phyloP scores from a whole-genome alignment of 2,113 vertebrate genomes.

The Crocuta crocuta region DNA sequence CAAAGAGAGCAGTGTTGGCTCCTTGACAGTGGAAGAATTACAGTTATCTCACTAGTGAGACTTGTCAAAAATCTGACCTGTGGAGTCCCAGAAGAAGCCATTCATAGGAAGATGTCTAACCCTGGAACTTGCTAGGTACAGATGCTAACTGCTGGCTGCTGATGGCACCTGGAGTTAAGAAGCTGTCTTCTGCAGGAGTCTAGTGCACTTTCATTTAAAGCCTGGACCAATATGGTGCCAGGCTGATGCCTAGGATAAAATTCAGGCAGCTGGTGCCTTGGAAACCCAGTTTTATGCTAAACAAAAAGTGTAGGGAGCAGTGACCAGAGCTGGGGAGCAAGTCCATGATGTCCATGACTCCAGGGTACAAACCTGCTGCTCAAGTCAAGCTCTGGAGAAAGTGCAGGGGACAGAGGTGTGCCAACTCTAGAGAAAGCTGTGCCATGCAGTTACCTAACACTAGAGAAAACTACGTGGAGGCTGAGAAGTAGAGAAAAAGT shows the following conservation, averaged over 20 bases:
- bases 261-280: background rate
- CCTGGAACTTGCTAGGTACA: background rate
- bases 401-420: fast-evolving
- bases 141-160: background rate
- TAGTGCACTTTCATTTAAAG: background rate
- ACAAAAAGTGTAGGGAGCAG: background rate
- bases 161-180: background rate
- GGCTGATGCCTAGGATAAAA: background rate
- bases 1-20: background rate
- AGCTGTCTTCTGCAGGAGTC: background rate
- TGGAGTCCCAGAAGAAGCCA: background rate
- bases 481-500: background rate
- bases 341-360: background rate
- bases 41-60: background rate
- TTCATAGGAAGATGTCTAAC: background rate
- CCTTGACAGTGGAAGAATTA: background rate
- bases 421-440: background rate
- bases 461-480: background rate
- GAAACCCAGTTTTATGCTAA: background rate
- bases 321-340: background rate
- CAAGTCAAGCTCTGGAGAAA: background rate
- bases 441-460: background rate
- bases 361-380: background rate
- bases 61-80: background rate
- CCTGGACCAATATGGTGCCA: background rate